Conservation (phyloP, 2,113 vertebrate species). For the Mionectes macconnelli region DNA sequence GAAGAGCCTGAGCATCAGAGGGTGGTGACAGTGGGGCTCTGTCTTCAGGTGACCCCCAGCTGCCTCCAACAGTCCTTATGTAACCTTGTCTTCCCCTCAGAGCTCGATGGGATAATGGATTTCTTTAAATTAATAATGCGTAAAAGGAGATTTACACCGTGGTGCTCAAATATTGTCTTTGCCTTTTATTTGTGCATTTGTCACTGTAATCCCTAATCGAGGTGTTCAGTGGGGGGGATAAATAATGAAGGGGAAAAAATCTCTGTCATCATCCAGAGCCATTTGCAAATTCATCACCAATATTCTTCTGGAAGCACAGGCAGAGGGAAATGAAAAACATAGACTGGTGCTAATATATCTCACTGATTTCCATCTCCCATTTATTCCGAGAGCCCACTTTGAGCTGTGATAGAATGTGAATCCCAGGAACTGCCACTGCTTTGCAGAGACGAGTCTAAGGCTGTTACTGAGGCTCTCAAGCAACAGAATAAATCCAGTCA, state of each 20-base stretch:
- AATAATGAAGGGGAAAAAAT: slow-evolving; percentile 74
- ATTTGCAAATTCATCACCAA: slow-evolving; percentile 83
- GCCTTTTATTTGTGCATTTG: slow-evolving; percentile 82
- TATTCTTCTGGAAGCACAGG: slow-evolving; percentile 66
- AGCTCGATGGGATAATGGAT: slow-evolving; percentile 67
- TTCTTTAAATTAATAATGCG: slow-evolving; percentile 81
- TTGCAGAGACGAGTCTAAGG: not conserved
- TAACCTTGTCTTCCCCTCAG: slow-evolving; percentile 61
- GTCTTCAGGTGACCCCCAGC: slow-evolving; percentile 55
- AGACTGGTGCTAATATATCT: slow-evolving; percentile 72
- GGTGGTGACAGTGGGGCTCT: not conserved
- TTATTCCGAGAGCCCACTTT: slow-evolving; percentile 67
- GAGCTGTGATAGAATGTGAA: slow-evolving; percentile 68
- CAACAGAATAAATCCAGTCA: slow-evolving; percentile 14
- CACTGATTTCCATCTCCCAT: slow-evolving; percentile 67
- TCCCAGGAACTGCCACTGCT: slow-evolving; percentile 11
- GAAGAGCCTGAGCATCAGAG: not conserved
- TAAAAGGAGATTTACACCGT: slow-evolving; percentile 80
- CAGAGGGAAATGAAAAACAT: slow-evolving; percentile 72
- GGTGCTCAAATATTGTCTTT: slow-evolving; percentile 77
- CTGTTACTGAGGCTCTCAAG: not conserved
- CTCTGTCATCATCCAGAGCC: slow-evolving; percentile 75
- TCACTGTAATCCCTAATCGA: slow-evolving; percentile 79
- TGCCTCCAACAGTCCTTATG: not conserved
- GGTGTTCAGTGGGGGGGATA: slow-evolving; percentile 75